A percentile compares a stretch with the other conserved stretches of the same genome.
phyloP scores from a whole-genome alignment of 2,113 vertebrate species.

The Podarcis muralis region DNA sequence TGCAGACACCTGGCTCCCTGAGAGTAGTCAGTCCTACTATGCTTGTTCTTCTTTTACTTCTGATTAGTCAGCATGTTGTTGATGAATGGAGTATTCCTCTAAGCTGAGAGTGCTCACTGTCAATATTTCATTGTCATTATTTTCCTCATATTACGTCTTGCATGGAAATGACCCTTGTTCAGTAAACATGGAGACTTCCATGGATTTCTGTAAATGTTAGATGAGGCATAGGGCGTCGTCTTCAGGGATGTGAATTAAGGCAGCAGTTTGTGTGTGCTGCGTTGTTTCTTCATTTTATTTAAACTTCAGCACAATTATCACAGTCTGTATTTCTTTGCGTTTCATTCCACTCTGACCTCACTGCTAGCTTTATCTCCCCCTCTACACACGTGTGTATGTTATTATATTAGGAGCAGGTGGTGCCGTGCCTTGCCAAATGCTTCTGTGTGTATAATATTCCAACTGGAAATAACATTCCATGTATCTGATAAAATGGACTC shows the following conservation, averaged over 20 bases:
- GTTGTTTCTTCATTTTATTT: background rate
- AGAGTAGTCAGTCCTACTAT: conserved; percentile 40
- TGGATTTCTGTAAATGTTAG: background rate
- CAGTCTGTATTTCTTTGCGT: too few relatives aligned
- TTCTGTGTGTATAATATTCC: too few relatives aligned
- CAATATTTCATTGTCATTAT: conserved; percentile 55
- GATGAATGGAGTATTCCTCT: conserved; percentile 60
- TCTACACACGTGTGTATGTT: too few relatives aligned
- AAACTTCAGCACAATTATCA: background rate
- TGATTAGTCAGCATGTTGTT: conserved; percentile 59
- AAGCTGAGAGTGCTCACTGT: conserved; percentile 39
- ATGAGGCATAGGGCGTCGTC: background rate
- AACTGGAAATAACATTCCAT: too few relatives aligned
- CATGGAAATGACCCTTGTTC: background rate
- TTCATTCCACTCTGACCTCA: too few relatives aligned
- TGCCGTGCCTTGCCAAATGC: too few relatives aligned
- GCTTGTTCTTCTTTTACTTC: conserved; percentile 40
- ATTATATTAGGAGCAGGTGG: too few relatives aligned
- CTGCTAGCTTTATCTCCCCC: too few relatives aligned
- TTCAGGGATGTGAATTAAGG: background rate
- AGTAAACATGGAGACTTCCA: background rate
- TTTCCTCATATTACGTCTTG: background rate
- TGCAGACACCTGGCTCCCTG: conserved; percentile 28
- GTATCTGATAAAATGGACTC: too few relatives aligned
- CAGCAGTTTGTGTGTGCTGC: background rate